Evolutionary conservation across 2,113 vertebrate species (phyloP).

Genomic region (Brachypodius melanocephalos): DNA sequence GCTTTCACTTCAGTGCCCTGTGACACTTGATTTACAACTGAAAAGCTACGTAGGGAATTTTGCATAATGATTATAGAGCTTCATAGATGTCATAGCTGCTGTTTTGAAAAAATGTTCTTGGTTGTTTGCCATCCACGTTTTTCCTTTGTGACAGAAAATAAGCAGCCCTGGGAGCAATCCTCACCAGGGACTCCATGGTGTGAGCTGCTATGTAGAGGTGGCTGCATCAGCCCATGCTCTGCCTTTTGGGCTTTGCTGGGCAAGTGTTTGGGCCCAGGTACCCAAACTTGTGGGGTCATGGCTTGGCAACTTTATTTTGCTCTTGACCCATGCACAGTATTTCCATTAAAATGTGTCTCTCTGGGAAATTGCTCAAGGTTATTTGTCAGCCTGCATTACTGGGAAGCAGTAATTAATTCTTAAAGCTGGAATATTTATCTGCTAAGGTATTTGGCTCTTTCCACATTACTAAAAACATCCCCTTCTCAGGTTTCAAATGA

Average conservation of each 20-base stretch:
- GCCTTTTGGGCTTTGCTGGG: not conserved
- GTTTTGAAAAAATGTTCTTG: not conserved
- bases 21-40: not conserved
- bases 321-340: not conserved
- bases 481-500: not conserved
- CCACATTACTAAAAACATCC: not conserved
- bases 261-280: not conserved
- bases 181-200: not conserved
- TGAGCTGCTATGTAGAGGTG: not conserved
- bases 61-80: not conserved
- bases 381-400: conserved; percentile 6
- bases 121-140: not conserved
- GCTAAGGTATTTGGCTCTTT: conserved; percentile 18
- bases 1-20: not conserved
- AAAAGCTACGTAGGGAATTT: not conserved
- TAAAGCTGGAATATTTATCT: not conserved
- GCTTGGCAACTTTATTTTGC: not conserved
- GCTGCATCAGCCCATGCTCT: not conserved
- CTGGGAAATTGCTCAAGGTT: not conserved
- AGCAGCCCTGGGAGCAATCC: not conserved
- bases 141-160: not conserved
- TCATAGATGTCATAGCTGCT: not conserved
- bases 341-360: not conserved
- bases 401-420: conserved; percentile 14
- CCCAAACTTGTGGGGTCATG: not conserved